These are phyloP conservation scores for Lithosia quadra DNA, from an alignment of 2,888 invertebrate species.

Conservation along the genomic window DNA sequence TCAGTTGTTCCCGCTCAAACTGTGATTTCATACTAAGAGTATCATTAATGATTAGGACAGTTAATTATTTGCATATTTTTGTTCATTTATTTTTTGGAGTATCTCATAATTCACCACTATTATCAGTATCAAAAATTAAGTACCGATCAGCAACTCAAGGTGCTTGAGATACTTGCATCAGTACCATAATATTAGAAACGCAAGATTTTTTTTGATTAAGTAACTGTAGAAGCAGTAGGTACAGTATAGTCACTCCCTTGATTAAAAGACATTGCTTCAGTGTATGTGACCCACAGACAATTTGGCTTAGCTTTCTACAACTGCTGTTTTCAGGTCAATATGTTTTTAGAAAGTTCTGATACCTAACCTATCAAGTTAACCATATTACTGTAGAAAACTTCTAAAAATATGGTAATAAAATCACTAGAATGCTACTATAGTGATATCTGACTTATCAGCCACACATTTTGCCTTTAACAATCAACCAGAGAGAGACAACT, in stretches of 20 bases:
- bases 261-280: neutral
- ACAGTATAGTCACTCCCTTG: neutral
- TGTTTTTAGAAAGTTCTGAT: slow-evolving; percentile 16
- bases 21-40: no score
- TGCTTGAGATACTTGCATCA: no score
- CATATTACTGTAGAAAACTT: neutral
- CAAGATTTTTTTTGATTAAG: no score
- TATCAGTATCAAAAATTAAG: no score
- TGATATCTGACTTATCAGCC: slow-evolving; percentile 31
- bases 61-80: no score
- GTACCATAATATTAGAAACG: no score
- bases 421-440: slow-evolving; percentile 13
- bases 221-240: neutral
- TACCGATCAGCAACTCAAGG: no score
- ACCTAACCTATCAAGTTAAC: neutral
- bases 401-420: neutral
- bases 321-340: slow-evolving; percentile 20
- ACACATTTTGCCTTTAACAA: slow-evolving; percentile 24
- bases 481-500: slow-evolving; percentile 17
- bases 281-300: neutral
- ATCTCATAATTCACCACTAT: no score
- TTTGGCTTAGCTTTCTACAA: neutral
- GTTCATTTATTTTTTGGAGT: no score
- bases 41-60: no score
- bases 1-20: no score